Evolutionary conservation across 2,797 vertebrate species (phyloP).

Genomic region (Valencia hispanica): DNA sequence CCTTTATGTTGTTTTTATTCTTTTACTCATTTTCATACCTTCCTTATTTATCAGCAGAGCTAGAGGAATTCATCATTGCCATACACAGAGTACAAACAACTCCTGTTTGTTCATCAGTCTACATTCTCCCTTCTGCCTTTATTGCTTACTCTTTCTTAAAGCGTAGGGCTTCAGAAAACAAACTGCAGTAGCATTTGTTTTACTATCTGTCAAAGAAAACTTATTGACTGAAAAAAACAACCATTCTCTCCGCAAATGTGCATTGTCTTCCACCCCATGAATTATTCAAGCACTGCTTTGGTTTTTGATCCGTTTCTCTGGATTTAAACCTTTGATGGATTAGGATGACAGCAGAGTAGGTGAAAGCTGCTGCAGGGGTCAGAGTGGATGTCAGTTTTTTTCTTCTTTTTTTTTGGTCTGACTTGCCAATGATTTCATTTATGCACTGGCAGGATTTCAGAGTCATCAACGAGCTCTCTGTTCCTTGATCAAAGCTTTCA

Average conservation of each 20-base stretch:
- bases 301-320: slow-evolving; percentile 53
- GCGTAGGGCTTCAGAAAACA: slow-evolving; percentile 47
- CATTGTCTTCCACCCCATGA: slow-evolving; percentile 62
- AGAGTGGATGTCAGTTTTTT: slow-evolving; percentile 39
- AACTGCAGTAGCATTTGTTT: slow-evolving; percentile 38
- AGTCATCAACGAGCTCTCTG: slow-evolving; percentile 43
- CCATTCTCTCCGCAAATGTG: slow-evolving; percentile 31
- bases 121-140: neutral
- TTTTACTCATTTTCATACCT: neutral
- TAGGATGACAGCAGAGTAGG: slow-evolving; percentile 49
- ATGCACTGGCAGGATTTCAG: slow-evolving; percentile 48
- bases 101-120: slow-evolving; percentile 13
- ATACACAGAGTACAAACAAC: neutral
- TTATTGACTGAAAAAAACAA: slow-evolving; percentile 63
- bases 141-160: slow-evolving; percentile 11
- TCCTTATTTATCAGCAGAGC: neutral
- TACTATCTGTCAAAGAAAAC: slow-evolving; percentile 49
- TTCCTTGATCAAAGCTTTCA: slow-evolving; percentile 65
- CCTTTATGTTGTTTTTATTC: neutral
- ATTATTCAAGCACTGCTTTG: slow-evolving; percentile 71
- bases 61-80: neutral
- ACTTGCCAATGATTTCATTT: slow-evolving; percentile 51
- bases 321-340: slow-evolving; percentile 57
- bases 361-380: slow-evolving; percentile 34
- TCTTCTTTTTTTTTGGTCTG: slow-evolving; percentile 18